Conservation (phyloP, 2,888 invertebrate genomes). For the Furcula furcula region DNA sequence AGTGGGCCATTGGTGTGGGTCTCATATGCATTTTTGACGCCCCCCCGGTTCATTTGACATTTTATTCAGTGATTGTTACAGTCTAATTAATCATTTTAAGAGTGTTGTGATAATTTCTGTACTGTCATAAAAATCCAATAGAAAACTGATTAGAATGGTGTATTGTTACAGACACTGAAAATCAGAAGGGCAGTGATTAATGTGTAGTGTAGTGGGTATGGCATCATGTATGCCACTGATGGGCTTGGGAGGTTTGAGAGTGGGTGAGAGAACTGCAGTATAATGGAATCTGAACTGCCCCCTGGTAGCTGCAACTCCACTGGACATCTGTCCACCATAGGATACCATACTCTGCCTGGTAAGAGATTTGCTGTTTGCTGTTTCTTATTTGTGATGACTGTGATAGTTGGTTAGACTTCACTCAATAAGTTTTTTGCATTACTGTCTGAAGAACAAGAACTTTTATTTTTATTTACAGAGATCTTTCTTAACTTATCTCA, state of each 20-base stretch:
- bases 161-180: conserved; percentile 25
- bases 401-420: too few species aligned
- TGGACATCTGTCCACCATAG: conserved; percentile 77
- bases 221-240: conserved; percentile 30
- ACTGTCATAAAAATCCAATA: background rate
- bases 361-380: conserved; percentile 20
- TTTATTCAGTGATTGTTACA: conserved; percentile 1
- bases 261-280: conserved; percentile 44
- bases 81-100: too few species aligned
- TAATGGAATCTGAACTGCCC: conserved; percentile 77
- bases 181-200: conserved; percentile 25
- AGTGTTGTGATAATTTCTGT: conserved; percentile 17
- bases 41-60: conserved; percentile 13
- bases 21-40: conserved; percentile 46
- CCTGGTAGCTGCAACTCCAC: conserved; percentile 79
- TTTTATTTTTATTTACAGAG: too few species aligned
- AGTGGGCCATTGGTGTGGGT: conserved; percentile 66
- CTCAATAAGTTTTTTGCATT: too few species aligned
- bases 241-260: conserved; percentile 33
- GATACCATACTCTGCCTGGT: conserved; percentile 73
- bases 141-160: conserved; percentile 10
- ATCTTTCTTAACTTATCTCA: too few species aligned
- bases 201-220: conserved; percentile 46
- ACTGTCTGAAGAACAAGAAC: too few species aligned
- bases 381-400: background rate